Base-by-base conservation (phyloP, 2,888 invertebrate genomes). In the Siphonodentalium dalli region DNA sequence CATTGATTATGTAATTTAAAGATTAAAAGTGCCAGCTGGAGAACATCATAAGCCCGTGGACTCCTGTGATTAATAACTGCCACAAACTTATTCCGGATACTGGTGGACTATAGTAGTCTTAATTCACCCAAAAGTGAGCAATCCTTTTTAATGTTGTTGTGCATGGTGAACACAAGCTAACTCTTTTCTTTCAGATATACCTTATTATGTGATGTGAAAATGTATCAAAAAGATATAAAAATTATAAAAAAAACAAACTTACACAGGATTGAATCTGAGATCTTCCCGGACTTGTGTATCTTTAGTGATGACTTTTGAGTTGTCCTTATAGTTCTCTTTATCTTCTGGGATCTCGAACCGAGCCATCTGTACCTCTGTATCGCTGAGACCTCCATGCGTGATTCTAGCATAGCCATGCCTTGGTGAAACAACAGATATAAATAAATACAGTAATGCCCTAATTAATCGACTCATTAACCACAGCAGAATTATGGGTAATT, bases 331-430 rank as follows among this genome's bases (percentile, higher is more conserved):
- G 24, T 64, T 52, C 5, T 63, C 38, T 0, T 61, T 62, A 58
- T 73, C 55, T 11, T 64, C 59, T 21, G 77, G 76, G 28, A 78
- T 72, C 33, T 61, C 63, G 63, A 76, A 81, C 31, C 64, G 68
- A 5, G 72, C 81, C 51, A 78, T 59, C 61, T 81, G 81, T 7
- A 82, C 55, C 55, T 82, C 81, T 15, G 81, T 82, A 54, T 82
- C 81, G 63, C 80, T 81, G 31, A 82, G 61, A 3, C 78, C 80
- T n/a, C 78, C 81, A 50, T 79, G 79, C 4, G 78, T 71, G 9
- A 82, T 71, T n/a, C 81, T 60, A 0, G 79, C 81, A 63, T 81
- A 82, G 6, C 77, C 80, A 44, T 72, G 62, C 50, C 80, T 80
- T 54, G 28, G 35, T 35, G n/a, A 15, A 46, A 49, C 29, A 35